phyloP scores from a whole-genome alignment of 2,888 invertebrate species.

The Priocnemis perturbator region DNA sequence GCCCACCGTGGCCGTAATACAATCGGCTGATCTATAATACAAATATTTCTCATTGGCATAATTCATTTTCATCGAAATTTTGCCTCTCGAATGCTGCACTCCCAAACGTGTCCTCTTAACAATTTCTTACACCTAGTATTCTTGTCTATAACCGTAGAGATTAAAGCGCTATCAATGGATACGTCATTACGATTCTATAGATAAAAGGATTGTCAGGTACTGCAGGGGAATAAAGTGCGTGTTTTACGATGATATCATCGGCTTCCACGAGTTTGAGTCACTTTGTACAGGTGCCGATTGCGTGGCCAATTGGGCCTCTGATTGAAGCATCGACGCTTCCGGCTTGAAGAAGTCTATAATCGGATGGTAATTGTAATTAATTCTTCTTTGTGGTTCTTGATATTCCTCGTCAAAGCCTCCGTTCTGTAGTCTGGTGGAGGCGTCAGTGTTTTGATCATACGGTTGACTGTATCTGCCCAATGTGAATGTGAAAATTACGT shows the following conservation, averaged over 20 bases:
- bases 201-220: conserved; percentile 60
- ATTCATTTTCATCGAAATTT: not conserved
- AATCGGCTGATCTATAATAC: not conserved
- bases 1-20: conserved; percentile 40
- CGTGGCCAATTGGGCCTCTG: conserved; percentile 43
- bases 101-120: not conserved
- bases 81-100: not conserved
- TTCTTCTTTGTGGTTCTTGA: conserved; percentile 76
- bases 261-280: conserved; percentile 69
- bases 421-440: conserved; percentile 57
- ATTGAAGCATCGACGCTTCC: conserved; percentile 70
- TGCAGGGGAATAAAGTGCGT: conserved; percentile 32
- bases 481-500: not conserved
- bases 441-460: conserved; percentile 60
- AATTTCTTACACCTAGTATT: conserved; percentile 14
- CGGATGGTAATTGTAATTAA: conserved; percentile 90
- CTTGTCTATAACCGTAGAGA: conserved; percentile 15
- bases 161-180: conserved; percentile 3
- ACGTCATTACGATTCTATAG: too few relatives aligned
- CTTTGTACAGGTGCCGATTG: conserved; percentile 32
- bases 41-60: too few relatives aligned
- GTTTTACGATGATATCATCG: conserved; percentile 65
- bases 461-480: conserved; percentile 60
- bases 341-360: conserved; percentile 87
- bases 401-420: conserved; percentile 71